Evolutionary conservation across 2,113 vertebrate genomes (phyloP), one percentile per base, ranked within the genome.

Genomic region (Macquaria australasica): DNA sequence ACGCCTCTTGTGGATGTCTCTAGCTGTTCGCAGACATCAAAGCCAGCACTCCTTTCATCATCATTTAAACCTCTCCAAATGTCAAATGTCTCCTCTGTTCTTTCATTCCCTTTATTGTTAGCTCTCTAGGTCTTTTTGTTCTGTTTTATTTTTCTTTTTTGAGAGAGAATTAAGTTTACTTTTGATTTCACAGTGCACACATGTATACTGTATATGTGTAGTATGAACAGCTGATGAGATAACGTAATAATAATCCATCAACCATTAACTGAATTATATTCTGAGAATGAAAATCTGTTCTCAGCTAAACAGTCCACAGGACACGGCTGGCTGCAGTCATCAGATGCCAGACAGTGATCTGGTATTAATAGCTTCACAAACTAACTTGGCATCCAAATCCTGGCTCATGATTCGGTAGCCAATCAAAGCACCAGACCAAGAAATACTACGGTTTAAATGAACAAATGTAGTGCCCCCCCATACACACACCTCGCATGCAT

Each of bases 41-140:
- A 79, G 84, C 60, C 48, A 0, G 37, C 31, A 4, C n/a, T 59
- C 14, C 37, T 87, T 85, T 88, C 85, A 84, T 71, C 70, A 77
- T 87, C 80, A 70, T 67, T 79, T 82, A 79, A 67, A 73, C 56
- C 75, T 87, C 86, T 76, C 23, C 50, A 25, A 70, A 73, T 62
- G 83, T 80, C 48, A 81, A 21, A 66, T 25, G n/a, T 72, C 59
- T 81, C 48, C 6, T 58, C 73, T 76, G 25, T 76, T 81, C 66
- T 73, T 23, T 12, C 18, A 55, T 63, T 79, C 78, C 56, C 79
- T 73, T 79, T 68, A 45, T 73, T 79, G 55, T 78, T 34, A 14
- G 34, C 23, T 31, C 83, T 53, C 62, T 1, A 11, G 16, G 41
- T 76, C 71, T 37, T 81, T 53, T 56, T 53, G 15, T 56, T 70